phyloP scores from a whole-genome alignment of 2,888 invertebrate species.

The Andrena fulva region DNA sequence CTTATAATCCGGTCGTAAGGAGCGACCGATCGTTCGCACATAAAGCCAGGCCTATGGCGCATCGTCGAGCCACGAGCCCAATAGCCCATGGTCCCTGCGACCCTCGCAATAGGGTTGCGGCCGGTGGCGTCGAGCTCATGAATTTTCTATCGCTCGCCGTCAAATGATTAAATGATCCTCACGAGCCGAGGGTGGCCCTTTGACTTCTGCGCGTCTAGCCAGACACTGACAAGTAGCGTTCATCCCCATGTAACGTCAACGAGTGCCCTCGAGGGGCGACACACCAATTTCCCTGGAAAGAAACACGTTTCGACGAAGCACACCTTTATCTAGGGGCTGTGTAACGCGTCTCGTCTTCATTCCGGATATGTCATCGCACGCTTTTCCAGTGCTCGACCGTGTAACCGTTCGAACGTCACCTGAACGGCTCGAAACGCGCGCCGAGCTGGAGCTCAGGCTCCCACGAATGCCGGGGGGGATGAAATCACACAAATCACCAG shows the following conservation, averaged over 20 bases:
- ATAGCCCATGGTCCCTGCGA: conserved; percentile 49
- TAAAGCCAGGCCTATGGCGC: conserved; percentile 61
- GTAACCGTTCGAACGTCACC: no score
- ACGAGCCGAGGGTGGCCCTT: conserved; percentile 69
- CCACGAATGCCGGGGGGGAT: not conserved
- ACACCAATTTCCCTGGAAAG: not conserved
- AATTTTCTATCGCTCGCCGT: conserved; percentile 79
- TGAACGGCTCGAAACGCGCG: no score
- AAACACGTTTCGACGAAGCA: no score
- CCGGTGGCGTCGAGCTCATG: conserved; percentile 74
- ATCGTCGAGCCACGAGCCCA: conserved; percentile 57
- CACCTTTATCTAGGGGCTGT: no score
- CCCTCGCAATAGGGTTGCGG: conserved; percentile 71
- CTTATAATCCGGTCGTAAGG: conserved; percentile 67
- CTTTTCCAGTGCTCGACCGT: no score
- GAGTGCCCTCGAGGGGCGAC: not conserved
- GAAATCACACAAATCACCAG: conserved; percentile 26
- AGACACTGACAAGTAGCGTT: conserved; percentile 66
- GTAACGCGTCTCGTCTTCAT: no score
- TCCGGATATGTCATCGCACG: no score
- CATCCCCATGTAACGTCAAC: conserved; percentile 64
- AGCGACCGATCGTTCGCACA: conserved; percentile 67
- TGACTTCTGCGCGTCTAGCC: conserved; percentile 71
- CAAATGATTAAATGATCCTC: conserved; percentile 79
- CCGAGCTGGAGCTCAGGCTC: not conserved